phyloP scores from a whole-genome alignment of 2,888 invertebrate species.

The Drosophila anomalata region DNA sequence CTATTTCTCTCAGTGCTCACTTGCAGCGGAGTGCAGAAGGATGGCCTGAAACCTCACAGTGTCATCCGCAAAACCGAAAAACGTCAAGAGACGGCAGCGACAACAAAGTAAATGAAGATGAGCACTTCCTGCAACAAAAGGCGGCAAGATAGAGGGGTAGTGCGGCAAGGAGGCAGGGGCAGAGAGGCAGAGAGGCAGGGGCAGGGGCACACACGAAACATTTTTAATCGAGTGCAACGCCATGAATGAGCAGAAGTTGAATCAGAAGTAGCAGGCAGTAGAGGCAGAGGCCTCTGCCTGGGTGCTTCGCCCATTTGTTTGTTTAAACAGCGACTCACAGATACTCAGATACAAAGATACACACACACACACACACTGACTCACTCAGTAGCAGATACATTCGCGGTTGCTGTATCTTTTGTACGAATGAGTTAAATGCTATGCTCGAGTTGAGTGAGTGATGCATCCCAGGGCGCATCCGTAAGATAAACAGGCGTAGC shows the following conservation, averaged over 20 bases:
- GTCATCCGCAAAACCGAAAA: conserved; percentile 49
- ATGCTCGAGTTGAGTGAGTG: conserved; percentile 79
- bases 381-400: conserved; percentile 5
- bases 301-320: conserved; percentile 31
- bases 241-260: conserved; percentile 72
- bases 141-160: conserved; percentile 48
- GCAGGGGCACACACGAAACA: conserved; percentile 59
- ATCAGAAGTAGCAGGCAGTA: conserved; percentile 12
- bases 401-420: conserved; percentile 67
- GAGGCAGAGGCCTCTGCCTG: background rate
- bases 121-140: conserved; percentile 78
- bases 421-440: conserved; percentile 78
- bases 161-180: conserved; percentile 10
- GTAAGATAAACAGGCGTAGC: conserved; percentile 78
- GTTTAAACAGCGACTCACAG: conserved; percentile 24
- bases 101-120: conserved; percentile 78
- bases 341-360: conserved; percentile 7
- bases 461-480: conserved; percentile 80
- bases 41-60: conserved; percentile 24
- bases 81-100: conserved; percentile 47
- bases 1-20: conserved; percentile 17
- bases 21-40: conserved; percentile 9
- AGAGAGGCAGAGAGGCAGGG: conserved; percentile 10
- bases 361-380: background rate
- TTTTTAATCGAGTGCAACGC: conserved; percentile 79